Evolutionary conservation across 2,888 invertebrate species (phyloP).

Genomic region (Cosmia trapezina): DNA sequence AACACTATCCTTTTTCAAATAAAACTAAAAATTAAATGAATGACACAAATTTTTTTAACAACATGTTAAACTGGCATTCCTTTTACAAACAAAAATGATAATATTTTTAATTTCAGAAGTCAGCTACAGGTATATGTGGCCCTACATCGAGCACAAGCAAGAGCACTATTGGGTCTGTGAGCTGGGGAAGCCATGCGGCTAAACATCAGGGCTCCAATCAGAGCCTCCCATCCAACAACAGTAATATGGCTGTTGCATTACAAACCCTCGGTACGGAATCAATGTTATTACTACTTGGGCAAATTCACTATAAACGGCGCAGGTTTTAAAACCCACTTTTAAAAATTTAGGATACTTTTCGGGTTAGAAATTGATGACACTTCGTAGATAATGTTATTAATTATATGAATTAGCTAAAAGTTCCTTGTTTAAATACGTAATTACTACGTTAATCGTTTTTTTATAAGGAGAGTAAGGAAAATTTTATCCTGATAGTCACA

Average conservation of each 20-base stretch:
- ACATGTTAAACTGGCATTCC: too few species aligned
- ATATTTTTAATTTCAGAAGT: constrained; percentile 72
- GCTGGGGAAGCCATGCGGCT: constrained; percentile 77
- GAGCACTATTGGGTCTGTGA: constrained; percentile 81
- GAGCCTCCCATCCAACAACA: constrained; percentile 81
- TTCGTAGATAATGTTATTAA: too few species aligned
- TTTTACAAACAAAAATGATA: neutral
- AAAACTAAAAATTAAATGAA: neutral
- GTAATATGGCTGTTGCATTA: constrained; percentile 78
- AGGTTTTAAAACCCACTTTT: too few species aligned
- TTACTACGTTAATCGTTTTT: too few species aligned
- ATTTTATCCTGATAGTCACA: too few species aligned
- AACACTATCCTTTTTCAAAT: neutral
- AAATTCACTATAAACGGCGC: too few species aligned
- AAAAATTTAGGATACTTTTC: too few species aligned
- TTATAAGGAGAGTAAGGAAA: too few species aligned
- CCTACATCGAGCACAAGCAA: constrained; percentile 81
- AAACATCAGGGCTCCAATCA: constrained; percentile 81
- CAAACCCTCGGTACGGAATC: constrained; percentile 71
- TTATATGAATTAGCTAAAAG: too few species aligned
- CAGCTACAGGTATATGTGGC: constrained; percentile 72
- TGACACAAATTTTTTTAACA: neutral
- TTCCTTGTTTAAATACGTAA: too few species aligned
- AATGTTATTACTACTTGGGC: neutral
- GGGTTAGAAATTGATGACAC: too few species aligned